These are phyloP conservation scores for Chionoecetes opilio DNA, from an alignment of 1,140 invertebrate genomes.

Conservation along the genomic window DNA sequence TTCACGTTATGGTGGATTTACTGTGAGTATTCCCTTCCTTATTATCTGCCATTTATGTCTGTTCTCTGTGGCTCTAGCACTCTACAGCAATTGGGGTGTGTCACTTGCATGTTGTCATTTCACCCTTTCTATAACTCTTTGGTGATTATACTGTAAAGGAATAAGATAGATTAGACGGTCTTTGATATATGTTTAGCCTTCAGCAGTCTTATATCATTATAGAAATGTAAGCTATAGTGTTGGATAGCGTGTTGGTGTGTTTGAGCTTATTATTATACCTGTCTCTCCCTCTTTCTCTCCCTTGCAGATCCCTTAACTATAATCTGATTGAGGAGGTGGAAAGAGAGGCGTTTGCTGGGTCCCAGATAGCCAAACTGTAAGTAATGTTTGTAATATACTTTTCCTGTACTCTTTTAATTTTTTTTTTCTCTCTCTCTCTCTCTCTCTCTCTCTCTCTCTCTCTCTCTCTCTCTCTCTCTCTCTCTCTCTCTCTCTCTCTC, in stretches of 20 bases:
- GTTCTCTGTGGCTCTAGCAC: not conserved
- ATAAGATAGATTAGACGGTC: too few species aligned
- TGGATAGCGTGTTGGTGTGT: too few species aligned
- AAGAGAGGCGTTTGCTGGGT: slow-evolving; percentile 83
- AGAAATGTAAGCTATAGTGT: too few species aligned
- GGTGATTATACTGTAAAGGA: too few species aligned
- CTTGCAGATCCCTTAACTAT: slow-evolving; percentile 79
- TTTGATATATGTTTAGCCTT: too few species aligned
- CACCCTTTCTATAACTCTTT: not conserved
- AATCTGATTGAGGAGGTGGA: slow-evolving; percentile 83
- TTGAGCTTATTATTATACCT: too few species aligned
- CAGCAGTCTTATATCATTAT: too few species aligned
- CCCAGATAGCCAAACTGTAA: slow-evolving; percentile 84
- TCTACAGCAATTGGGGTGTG: too few species aligned
- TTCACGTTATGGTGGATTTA: slow-evolving; percentile 40
- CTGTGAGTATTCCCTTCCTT: slow-evolving; percentile 41
- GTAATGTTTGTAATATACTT: slow-evolving; percentile 69
- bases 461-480: too few species aligned
- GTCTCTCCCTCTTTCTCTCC: not conserved
- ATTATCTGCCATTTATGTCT: not conserved
- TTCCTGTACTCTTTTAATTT: too few species aligned
- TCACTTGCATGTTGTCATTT: not conserved
- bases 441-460: too few species aligned
- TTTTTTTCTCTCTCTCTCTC: slow-evolving; percentile 11
- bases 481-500: too few species aligned